phyloP scores from a whole-genome alignment of 2,113 vertebrate species.

The Ictalurus punctatus region DNA sequence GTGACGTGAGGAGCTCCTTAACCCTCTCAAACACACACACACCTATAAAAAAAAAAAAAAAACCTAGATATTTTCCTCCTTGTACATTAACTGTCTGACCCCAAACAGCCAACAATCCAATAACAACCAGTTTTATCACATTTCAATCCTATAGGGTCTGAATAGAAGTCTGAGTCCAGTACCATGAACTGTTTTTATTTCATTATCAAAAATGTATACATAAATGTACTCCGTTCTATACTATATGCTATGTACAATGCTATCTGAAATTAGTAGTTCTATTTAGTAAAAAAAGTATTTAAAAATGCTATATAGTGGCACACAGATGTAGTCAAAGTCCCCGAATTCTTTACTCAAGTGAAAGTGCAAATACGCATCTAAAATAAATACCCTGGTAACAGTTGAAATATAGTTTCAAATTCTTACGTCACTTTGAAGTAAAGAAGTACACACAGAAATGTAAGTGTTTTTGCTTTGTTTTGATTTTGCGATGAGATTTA shows the following conservation, averaged over 20 bases:
- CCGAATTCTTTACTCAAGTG: too few species aligned
- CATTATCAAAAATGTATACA: neutral
- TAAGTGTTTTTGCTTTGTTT: too few species aligned
- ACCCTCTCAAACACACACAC: constrained; percentile 23
- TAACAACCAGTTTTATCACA: neutral
- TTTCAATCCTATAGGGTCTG: neutral
- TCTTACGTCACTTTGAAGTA: neutral
- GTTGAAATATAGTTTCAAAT: neutral
- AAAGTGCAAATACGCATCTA: too few species aligned
- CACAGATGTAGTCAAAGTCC: too few species aligned
- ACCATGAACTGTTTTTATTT: neutral
- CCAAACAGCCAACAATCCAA: neutral
- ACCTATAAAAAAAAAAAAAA: too few species aligned
- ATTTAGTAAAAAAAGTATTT: too few species aligned
- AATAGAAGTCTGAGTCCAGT: neutral
- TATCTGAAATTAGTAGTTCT: neutral
- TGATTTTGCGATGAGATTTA: neutral
- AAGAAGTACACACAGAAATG: neutral
- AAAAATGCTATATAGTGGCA: too few species aligned
- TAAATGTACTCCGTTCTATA: neutral
- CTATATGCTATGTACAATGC: neutral
- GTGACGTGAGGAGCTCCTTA: constrained; percentile 74
- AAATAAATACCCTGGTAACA: neutral
- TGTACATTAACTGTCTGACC: neutral
- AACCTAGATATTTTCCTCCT: neutral